Percentiles rank a stretch among this genome's conserved stretches.
Evolutionary conservation across 2,113 vertebrate genomes (phyloP).

Genomic region (Edolisoma coerulescens): DNA sequence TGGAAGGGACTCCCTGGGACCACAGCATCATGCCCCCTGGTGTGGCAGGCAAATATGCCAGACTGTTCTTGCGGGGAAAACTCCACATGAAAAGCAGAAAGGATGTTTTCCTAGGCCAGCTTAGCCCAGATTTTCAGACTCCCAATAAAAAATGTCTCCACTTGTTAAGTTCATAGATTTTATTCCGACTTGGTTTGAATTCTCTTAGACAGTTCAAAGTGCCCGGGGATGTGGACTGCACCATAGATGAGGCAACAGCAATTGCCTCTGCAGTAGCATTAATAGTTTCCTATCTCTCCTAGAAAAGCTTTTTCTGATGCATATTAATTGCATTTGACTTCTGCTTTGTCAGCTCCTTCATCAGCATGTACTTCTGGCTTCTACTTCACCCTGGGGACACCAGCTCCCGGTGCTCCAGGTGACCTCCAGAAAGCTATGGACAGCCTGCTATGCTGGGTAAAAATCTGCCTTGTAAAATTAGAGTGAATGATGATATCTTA

Average conservation of each 20-base stretch:
- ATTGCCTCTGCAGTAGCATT: neutral
- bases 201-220: neutral
- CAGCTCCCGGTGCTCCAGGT: neutral
- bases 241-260: neutral
- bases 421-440: neutral
- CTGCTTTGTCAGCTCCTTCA: slow-evolving; percentile 1
- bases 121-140: neutral
- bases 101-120: neutral
- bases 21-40: neutral
- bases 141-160: neutral
- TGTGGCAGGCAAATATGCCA: neutral
- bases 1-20: neutral
- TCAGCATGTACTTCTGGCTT: neutral
- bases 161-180: neutral
- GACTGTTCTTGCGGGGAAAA: neutral
- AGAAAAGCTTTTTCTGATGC: neutral
- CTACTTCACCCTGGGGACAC: neutral
- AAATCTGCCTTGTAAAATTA: neutral
- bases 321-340: slow-evolving; percentile 4
- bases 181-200: neutral
- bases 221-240: neutral
- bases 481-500: neutral
- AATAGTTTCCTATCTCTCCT: neutral
- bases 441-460: neutral
- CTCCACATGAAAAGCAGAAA: neutral